These are phyloP conservation scores for Anguilla japonica DNA, from an alignment of 2,113 vertebrate genomes.

Conservation along the genomic window DNA sequence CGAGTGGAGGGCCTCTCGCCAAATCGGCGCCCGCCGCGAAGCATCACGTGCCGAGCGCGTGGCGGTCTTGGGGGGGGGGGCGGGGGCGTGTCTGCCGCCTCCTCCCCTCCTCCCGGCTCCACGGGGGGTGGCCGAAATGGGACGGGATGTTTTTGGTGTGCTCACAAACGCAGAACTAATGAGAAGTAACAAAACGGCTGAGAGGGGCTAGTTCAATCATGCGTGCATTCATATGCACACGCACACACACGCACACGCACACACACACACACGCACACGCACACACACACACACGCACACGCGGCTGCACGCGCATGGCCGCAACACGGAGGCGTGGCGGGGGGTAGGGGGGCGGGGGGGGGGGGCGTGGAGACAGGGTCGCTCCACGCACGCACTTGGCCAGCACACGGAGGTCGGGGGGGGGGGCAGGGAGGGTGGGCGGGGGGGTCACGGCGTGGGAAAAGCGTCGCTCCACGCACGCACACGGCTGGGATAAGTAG, in stretches of 20 bases:
- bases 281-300: not conserved
- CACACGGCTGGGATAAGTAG: not conserved
- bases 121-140: not conserved
- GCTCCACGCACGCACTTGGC: too few relatives aligned
- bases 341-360: not conserved
- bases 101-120: too few relatives aligned
- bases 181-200: conserved; percentile 35
- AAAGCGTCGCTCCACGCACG: not conserved
- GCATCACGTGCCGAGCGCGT: not conserved
- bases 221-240: conserved; percentile 19
- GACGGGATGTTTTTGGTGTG: conserved; percentile 38
- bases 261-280: not conserved
- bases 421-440: too few relatives aligned
- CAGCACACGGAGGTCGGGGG: not conserved
- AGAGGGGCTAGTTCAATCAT: conserved; percentile 32
- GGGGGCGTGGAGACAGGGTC: too few relatives aligned
- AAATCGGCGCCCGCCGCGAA: not conserved
- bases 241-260: not conserved
- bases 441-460: not conserved
- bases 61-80: not conserved
- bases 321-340: not conserved
- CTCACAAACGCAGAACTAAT: conserved; percentile 50
- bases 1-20: not conserved
- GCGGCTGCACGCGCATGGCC: not conserved
- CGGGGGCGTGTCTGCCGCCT: not conserved